Percentiles rank a stretch among this genome's conserved stretches.
phyloP scores from a whole-genome alignment of 2,797 vertebrate genomes.

The Anguilla pacifica region DNA sequence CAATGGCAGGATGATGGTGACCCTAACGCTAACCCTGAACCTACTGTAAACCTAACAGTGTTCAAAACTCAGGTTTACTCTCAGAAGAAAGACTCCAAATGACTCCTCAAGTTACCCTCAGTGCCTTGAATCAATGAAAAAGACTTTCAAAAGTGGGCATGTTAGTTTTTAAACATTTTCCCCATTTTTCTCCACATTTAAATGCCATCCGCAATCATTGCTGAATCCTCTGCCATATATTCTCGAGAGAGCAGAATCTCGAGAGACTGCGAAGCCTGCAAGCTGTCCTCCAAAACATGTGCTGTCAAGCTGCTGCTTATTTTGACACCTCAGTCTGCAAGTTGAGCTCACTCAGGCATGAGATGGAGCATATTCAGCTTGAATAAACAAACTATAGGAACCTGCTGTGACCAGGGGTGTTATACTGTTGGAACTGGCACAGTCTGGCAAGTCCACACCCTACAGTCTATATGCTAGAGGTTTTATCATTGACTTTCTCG shows the following conservation, averaged over 20 bases:
- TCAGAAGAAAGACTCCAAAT: background rate
- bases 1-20: background rate
- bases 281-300: background rate
- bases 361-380: slow-evolving; percentile 3
- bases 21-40: too few species aligned
- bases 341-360: background rate
- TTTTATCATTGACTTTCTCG: background rate
- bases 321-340: background rate
- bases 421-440: background rate
- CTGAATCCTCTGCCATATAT: background rate
- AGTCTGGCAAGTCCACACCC: background rate
- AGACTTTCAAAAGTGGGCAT: background rate
- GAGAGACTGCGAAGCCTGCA: background rate
- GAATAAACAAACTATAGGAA: background rate
- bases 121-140: background rate
- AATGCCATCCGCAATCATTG: background rate
- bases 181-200: background rate
- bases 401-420: background rate
- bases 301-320: background rate
- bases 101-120: background rate
- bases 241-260: background rate
- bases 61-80: slow-evolving; percentile 4
- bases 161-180: background rate
- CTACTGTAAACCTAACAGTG: background rate
- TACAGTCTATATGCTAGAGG: background rate